A percentile compares a stretch with the other conserved stretches of the same genome.
Evolutionary conservation across 1,140 invertebrate species (phyloP).

Genomic region (Drosophila lini): DNA sequence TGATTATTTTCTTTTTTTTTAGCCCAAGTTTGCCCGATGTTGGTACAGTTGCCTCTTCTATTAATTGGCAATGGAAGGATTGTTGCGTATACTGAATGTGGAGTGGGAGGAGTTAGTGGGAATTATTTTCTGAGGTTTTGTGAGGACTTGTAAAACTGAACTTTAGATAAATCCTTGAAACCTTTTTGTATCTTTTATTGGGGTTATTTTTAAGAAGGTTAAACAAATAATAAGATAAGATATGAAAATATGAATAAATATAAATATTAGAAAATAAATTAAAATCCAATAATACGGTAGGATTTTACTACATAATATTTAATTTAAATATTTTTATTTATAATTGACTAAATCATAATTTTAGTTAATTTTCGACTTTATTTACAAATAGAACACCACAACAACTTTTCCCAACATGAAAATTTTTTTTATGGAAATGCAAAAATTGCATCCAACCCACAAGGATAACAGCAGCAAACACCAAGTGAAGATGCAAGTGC

Average conservation of each 20-base stretch:
- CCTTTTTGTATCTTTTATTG: not conserved
- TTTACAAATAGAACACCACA: not conserved
- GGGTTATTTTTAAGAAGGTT: too few relatives aligned
- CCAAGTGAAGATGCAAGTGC: conserved; percentile 48
- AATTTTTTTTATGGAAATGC: conserved; percentile 44
- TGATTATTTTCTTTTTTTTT: conserved; percentile 62
- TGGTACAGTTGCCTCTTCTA: conserved; percentile 46
- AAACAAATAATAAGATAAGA: too few relatives aligned
- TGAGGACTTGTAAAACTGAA: not conserved
- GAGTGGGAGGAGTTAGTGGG: too few relatives aligned
- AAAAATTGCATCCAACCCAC: conserved; percentile 43
- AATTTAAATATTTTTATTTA: not conserved
- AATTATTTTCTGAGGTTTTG: not conserved
- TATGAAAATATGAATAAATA: not conserved
- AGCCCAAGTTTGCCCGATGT: conserved; percentile 9
- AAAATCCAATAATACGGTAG: not conserved
- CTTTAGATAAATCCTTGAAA: not conserved
- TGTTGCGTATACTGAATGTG: conserved; percentile 32
- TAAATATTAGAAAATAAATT: not conserved
- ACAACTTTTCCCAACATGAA: too few relatives aligned
- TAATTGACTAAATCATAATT: not conserved
- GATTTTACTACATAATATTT: too few relatives aligned
- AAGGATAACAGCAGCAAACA: conserved; percentile 17
- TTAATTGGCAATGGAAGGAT: conserved; percentile 36
- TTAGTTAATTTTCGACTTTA: not conserved